These are phyloP conservation scores for Uria lomvia DNA, from an alignment of 2,113 vertebrate genomes.

Conservation along the genomic window DNA sequence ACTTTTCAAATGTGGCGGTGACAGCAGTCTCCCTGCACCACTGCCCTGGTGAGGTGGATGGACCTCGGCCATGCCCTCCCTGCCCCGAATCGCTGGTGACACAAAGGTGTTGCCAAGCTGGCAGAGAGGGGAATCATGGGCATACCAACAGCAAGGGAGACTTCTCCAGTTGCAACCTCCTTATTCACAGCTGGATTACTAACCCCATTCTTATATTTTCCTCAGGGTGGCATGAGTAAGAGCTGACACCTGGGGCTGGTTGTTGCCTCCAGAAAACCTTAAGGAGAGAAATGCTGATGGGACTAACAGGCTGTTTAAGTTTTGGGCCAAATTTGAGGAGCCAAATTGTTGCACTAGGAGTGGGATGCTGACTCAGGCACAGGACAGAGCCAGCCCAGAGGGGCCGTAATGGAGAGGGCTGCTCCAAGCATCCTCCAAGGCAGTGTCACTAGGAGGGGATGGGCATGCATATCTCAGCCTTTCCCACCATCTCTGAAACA, in stretches of 20 bases:
- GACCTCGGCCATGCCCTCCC: not conserved
- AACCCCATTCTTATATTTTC: constrained; percentile 30
- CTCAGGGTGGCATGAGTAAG: constrained; percentile 16
- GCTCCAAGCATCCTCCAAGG: not conserved
- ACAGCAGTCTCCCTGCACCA: not conserved
- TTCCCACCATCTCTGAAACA: not conserved
- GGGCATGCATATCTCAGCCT: not conserved
- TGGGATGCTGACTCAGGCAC: not conserved
- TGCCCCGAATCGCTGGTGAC: not conserved
- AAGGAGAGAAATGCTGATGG: not conserved
- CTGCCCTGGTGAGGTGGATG: rapidly evolving
- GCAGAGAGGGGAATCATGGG: not conserved
- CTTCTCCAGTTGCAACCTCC: not conserved
- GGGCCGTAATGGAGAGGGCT: not conserved
- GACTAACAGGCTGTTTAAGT: not conserved
- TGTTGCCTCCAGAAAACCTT: constrained; percentile 10
- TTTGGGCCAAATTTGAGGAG: not conserved
- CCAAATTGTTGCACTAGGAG: rapidly evolving
- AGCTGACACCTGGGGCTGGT: not conserved
- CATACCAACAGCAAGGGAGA: not conserved
- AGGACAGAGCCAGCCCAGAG: not conserved
- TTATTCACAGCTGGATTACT: constrained; percentile 38
- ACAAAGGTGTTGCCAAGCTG: not conserved
- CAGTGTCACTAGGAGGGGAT: not conserved
- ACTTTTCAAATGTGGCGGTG: not conserved